Base-by-base conservation (phyloP, 2,888 invertebrate species). In the Megaustenia siamemsis region DNA sequence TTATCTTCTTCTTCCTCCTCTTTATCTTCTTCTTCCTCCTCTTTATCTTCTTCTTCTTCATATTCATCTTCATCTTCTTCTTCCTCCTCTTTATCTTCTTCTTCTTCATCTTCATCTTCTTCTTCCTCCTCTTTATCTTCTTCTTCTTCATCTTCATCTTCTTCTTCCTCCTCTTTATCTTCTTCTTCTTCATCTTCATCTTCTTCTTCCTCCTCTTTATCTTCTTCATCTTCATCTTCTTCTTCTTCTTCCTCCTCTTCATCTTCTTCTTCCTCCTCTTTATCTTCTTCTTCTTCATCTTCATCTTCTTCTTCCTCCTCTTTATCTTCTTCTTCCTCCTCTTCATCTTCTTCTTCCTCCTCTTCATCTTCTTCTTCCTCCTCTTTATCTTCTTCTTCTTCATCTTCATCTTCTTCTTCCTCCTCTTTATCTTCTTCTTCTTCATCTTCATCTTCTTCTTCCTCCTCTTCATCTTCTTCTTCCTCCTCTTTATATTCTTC, bases 381-480 rank as follows among this genome's bases (percentile, higher is more conserved):
- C 56, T 43, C 40, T 80, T n/a, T n/a, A n/a, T n/a, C 83, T 38
- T 45, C 38, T n/a, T 53, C 80, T 80, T 66, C 68, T 15, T 21
- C 12, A 8, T 15, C 56, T 15, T 18, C 32, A 10, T 6, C 32
- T 10, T 21, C 32, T 32, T n/a, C 12, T 63, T 56, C 15, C n/a
- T 66, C 21, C 56, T 15, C 71, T 71, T 43, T 35, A 40, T 60
- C 63, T 66, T 35, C 45, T 40, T 24, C 38, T 38, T 28, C 21
- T 28, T 28, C 56, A 35, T 8, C 28, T n/a, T 28, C 28, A 12
- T n/a, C 4, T n/a, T 28, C 63, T n/a, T 12, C 3, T 32, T 63
- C 63, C 5, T n/a, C 12, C 6, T 63, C 63, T 6, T n/a, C 12
- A 49, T 49, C 49, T 10, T 49, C 49, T 10, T 15, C 49, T 15